Evolutionary conservation across 1,140 invertebrate species (phyloP), one percentile per base, ranked within the genome.

Genomic region (Andrena cerasifolii): DNA sequence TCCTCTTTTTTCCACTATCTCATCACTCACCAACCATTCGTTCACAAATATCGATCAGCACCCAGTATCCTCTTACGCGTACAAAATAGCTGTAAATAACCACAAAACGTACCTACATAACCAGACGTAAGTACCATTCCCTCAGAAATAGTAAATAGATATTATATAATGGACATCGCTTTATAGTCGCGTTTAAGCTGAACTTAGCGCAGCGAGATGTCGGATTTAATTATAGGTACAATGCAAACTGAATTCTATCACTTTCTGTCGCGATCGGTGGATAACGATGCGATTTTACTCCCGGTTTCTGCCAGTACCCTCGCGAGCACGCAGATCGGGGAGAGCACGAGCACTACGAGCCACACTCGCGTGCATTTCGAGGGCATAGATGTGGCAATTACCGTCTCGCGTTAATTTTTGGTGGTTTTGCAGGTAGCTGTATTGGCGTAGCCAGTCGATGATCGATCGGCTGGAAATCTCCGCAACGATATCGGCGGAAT

Each of bases 381-480:
- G 54, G 45, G 45, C 56, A 82, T 67, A 75, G 72, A 28, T 53
- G 26, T 21, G 28, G 56, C 78, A 79, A 59, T 75, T 79, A 76
- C 67, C 54, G 71, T 43, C 40, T 58, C 33, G 12, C 43, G 56
- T 74, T 62, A 73, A 79, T 76, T 80, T 77, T 77, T 62, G 53
- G 26, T 54, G 26, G 18, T 68, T 77, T 77, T 77, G 62, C 18
- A 77, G 72, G 28, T 62, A 53, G 33, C 47, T 77, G 45, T 63
- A 53, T 33, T 45, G 63, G 66, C 72, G 72, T 75, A 62, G 51
- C 71, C 24, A 73, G 56, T 51, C 59, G 56, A 67, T 73, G 74
- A 77, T 61, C 65, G 56, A 68, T 76, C 72, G 56, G 78, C 51
- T 76, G 74, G 63, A 80, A 76, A 76, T 62, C 54, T 49, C 63